Evolutionary conservation across 92 coral and sea anemone species (phyloP).

Genomic region (Porites cylindrica): DNA sequence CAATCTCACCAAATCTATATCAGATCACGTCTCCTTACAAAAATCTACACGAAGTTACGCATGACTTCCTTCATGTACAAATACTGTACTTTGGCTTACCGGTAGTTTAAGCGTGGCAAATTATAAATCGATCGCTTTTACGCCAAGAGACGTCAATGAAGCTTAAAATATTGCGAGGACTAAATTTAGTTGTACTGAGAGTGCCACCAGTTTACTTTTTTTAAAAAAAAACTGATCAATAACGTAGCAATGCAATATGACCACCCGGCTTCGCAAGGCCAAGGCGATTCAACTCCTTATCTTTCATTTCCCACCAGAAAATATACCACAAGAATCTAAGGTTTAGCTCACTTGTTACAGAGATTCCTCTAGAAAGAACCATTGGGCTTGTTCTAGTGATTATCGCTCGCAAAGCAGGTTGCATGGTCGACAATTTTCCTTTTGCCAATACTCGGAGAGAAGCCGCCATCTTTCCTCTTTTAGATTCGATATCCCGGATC

Average conservation of each 20-base stretch:
- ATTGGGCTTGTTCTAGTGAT: conserved; percentile 5
- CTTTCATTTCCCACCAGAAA: background rate
- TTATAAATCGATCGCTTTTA: too few species aligned
- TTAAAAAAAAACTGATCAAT: too few species aligned
- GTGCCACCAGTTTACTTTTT: too few species aligned
- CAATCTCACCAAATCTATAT: too few species aligned
- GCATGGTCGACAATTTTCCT: conserved; percentile 39
- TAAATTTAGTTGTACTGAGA: too few species aligned
- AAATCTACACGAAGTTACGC: too few species aligned
- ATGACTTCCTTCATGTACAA: too few species aligned
- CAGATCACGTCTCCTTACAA: too few species aligned
- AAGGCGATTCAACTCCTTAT: background rate
- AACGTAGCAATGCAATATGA: background rate
- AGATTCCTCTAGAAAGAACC: conserved; percentile 33
- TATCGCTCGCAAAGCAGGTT: conserved; percentile 21
- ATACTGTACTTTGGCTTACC: too few species aligned
- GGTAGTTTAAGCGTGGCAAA: too few species aligned
- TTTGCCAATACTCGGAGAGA: conserved; percentile 39
- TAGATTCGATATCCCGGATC: conserved; percentile 26
- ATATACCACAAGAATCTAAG: background rate
- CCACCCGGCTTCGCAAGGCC: background rate
- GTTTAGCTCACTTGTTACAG: conserved; percentile 22
- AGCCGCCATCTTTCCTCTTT: conserved; percentile 35
- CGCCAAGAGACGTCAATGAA: too few species aligned
- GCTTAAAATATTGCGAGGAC: too few species aligned